Percentiles rank a stretch among this genome's conserved stretches.
phyloP scores from a whole-genome alignment of 2,113 vertebrate genomes.

The Pleuronectes platessa region DNA sequence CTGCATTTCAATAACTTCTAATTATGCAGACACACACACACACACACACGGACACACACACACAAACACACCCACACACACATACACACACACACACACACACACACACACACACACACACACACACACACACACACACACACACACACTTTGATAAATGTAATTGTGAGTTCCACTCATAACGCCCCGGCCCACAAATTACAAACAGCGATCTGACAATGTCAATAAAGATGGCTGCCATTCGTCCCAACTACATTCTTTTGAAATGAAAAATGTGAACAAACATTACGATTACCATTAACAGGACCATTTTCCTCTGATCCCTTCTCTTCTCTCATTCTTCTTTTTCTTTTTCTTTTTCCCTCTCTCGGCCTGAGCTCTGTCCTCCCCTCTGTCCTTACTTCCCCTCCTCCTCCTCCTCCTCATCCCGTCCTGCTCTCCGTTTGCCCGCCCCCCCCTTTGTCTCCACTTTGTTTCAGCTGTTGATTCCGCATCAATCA shows the following conservation, averaged over 20 bases:
- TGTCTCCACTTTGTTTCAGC: conserved; percentile 60
- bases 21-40: conserved; percentile 55
- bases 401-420: conserved; percentile 24
- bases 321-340: neutral
- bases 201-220: conserved; percentile 62
- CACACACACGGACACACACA: conserved; percentile 20
- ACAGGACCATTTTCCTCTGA: conserved; percentile 5
- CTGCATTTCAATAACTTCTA: conserved; percentile 74
- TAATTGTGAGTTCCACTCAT: conserved; percentile 65
- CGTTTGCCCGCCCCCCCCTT: conserved; percentile 11
- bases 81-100: conserved; percentile 27
- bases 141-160: conserved; percentile 64
- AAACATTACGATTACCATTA: conserved; percentile 21
- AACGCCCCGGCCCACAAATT: conserved; percentile 62
- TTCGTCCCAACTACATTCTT: conserved; percentile 38
- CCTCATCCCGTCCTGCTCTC: conserved; percentile 20
- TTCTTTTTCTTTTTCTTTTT: no score
- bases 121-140: conserved; percentile 24
- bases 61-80: conserved; percentile 28
- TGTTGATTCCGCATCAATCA: conserved; percentile 77
- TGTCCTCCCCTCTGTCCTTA: neutral
- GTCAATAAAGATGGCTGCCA: conserved; percentile 64
- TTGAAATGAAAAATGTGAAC: conserved; percentile 53
- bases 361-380: neutral
- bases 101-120: conserved; percentile 36